Evolutionary conservation across 2,888 invertebrate genomes (phyloP), one percentile per base, ranked within the genome.

Genomic region (Meghimatium bilineatum): DNA sequence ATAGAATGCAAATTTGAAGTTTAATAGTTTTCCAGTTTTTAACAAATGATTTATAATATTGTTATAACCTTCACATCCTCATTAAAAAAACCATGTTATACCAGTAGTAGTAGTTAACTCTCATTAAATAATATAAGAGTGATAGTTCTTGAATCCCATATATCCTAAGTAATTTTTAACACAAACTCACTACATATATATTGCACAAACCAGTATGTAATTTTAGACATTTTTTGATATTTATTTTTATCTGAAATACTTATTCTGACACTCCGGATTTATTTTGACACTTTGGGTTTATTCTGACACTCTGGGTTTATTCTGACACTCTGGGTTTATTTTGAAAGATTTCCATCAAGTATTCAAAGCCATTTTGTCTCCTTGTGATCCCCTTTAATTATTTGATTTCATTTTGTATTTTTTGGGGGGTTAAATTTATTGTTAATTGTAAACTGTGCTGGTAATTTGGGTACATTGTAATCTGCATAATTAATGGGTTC

Each of bases 341-440:
- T n/a, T 14, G 44, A 12, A 44, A 8, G 6, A 23, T 56, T 49
- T 32, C 1, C 23, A 20, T 74, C 23, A 32, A n/a, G 56, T 56
- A 38, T 78, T 83, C 83, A 83, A 83, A 83, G 90, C 90, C 89
- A 89, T 90, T 88, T 89, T 90, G 91, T 90, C n/a, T 90, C 89
- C 90, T 86, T 89, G 88, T 90, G 90, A 90, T 90, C 90, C 90
- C 89, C 89, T 81, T 76, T 86, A 86, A 85, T 87, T 85, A 56
- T n/a, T n/a, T 81, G 38, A 80, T 82, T 60, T 85, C 78, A 85
- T 86, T 84, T 83, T 81, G 34, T 69, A 60, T 29, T 49, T 32
- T 17, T 38, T 63, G 2, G 23, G 36, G 6, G 32, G 29, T 78
- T 78, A 78, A 66, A 38, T 77, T 0, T 38, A 29, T 49, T 29